Conservation (phyloP, 2,113 vertebrate species). For the Lepidothrix coronata region DNA sequence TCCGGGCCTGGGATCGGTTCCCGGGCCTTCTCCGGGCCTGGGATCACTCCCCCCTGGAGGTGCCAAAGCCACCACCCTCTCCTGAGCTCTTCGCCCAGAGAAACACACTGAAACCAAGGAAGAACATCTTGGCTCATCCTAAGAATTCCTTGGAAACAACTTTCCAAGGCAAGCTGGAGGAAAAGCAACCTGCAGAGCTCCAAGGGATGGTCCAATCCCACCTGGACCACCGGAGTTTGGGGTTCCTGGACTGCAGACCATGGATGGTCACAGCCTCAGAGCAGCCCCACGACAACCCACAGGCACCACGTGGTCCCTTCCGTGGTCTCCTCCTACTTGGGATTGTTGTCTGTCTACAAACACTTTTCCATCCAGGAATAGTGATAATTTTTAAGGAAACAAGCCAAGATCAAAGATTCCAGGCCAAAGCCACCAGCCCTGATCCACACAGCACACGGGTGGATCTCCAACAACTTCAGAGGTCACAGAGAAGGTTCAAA, state of each 20-base stretch:
- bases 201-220: background rate
- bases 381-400: background rate
- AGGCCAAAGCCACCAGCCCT: background rate
- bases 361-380: accelerated
- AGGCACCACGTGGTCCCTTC: background rate
- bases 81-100: background rate
- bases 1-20: too few species aligned
- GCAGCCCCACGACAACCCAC: background rate
- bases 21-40: too few species aligned
- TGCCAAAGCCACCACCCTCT: background rate
- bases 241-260: background rate
- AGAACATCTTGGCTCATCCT: background rate
- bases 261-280: background rate
- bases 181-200: background rate
- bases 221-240: accelerated
- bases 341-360: background rate
- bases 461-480: background rate
- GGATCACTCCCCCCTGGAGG: background rate
- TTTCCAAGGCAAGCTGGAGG: background rate
- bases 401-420: background rate
- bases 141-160: background rate
- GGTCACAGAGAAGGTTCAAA: background rate
- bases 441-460: background rate
- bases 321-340: accelerated
- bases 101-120: background rate